These are phyloP conservation scores for Podarcis muralis DNA, from an alignment of 2,113 vertebrate species.

Conservation along the genomic window DNA sequence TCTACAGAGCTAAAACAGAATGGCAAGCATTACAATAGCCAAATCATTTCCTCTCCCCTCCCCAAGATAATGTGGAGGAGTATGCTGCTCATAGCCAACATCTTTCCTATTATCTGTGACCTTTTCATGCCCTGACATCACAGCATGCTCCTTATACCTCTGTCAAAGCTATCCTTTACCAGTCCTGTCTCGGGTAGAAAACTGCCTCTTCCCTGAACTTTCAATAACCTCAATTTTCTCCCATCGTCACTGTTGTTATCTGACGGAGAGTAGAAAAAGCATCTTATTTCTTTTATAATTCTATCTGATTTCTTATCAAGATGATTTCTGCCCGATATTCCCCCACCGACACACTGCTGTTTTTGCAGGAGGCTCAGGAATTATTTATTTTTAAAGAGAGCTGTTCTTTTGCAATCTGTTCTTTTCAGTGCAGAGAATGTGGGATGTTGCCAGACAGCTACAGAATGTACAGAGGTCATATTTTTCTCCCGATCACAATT, in stretches of 20 bases:
- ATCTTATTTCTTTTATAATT: constrained; percentile 28
- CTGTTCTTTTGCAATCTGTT: not conserved
- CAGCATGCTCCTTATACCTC: not conserved
- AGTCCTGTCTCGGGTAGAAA: constrained; percentile 23
- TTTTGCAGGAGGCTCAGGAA: constrained; percentile 16
- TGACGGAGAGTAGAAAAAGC: not conserved
- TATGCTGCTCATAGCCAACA: constrained; percentile 1
- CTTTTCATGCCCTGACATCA: constrained; percentile 11
- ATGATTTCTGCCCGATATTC: constrained; percentile 35
- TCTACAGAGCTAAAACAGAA: not conserved
- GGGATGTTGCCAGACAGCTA: not conserved
- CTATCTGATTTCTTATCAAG: constrained; percentile 19
- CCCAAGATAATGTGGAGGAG: not conserved
- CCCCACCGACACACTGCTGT: not conserved
- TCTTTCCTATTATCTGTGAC: constrained; percentile 8
- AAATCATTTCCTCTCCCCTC: not conserved
- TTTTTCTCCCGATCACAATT: not conserved
- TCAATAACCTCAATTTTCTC: constrained; percentile 36
- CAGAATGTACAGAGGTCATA: not conserved
- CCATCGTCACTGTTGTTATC: constrained; percentile 26
- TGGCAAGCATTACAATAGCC: not conserved
- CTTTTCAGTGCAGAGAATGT: not conserved
- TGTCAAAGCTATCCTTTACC: constrained; percentile 15
- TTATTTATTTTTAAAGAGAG: constrained; percentile 29
- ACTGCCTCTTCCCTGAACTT: constrained; percentile 28